phyloP scores from a whole-genome alignment of 2,797 vertebrate species.

The Mus spretus region DNA sequence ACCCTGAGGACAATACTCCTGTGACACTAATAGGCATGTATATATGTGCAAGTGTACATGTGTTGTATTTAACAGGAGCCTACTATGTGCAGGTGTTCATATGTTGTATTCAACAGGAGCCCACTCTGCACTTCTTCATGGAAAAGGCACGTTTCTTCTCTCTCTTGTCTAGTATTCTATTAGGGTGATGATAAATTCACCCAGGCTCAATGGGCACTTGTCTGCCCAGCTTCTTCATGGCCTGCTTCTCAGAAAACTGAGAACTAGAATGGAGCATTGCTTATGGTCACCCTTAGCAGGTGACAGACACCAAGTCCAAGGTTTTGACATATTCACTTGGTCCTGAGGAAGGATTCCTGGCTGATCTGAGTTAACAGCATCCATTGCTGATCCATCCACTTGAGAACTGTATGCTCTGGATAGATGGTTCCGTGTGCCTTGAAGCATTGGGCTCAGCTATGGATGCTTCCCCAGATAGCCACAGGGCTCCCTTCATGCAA shows the following conservation, averaged over 20 bases:
- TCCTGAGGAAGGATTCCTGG: no score
- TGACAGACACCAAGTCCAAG: background rate
- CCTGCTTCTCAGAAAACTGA: background rate
- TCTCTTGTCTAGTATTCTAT: background rate
- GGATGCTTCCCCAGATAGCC: no score
- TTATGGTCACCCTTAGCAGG: background rate
- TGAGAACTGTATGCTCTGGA: background rate
- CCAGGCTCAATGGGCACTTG: background rate
- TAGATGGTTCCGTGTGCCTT: background rate
- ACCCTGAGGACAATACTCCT: background rate
- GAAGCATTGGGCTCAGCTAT: background rate
- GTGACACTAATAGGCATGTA: no score
- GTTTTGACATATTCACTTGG: no score
- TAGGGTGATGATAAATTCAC: background rate
- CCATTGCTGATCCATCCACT: no score
- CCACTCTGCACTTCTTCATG: background rate
- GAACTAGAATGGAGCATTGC: background rate
- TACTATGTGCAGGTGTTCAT: background rate
- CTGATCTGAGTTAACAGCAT: background rate
- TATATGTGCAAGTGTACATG: rapidly evolving
- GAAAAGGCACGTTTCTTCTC: background rate
- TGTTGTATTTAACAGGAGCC: background rate
- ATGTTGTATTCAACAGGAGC: rapidly evolving
- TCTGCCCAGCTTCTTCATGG: background rate
- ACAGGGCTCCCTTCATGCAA: background rate